These are phyloP conservation scores for Pseudois nayaur DNA, from an alignment of 2,113 vertebrate genomes.

Conservation along the genomic window DNA sequence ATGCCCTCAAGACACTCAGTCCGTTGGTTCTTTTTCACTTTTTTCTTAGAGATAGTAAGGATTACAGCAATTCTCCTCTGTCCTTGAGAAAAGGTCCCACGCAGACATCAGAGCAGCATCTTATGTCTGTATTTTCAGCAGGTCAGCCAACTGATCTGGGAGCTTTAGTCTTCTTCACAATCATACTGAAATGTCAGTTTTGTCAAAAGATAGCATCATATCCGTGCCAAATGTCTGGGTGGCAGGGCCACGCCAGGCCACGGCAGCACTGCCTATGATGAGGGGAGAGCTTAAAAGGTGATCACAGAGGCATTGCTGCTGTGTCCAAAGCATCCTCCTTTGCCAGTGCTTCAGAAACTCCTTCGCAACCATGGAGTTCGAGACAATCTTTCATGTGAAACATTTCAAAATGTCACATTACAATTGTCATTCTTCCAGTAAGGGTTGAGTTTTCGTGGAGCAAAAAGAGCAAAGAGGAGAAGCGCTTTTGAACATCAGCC, in stretches of 20 bases:
- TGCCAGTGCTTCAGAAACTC: conserved; percentile 51
- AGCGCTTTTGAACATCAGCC: conserved; percentile 43
- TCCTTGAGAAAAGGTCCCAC: conserved; percentile 23
- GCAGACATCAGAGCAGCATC: neutral
- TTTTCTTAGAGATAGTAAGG: conserved; percentile 48
- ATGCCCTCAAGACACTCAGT: conserved; percentile 51
- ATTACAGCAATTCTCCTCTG: conserved; percentile 36
- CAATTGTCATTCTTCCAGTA: conserved; percentile 47
- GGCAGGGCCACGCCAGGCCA: neutral
- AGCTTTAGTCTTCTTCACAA: conserved; percentile 34
- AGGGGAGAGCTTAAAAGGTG: conserved; percentile 23
- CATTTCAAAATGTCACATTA: conserved; percentile 65
- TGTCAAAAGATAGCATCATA: conserved; percentile 56
- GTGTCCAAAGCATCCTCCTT: conserved; percentile 5
- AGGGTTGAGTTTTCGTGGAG: conserved; percentile 37
- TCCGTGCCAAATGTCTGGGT: neutral
- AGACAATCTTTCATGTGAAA: conserved; percentile 66
- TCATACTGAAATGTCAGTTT: conserved; percentile 46
- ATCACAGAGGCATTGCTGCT: conserved; percentile 1
- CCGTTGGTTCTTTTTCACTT: conserved; percentile 41
- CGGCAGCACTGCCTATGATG: neutral
- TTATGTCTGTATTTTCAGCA: conserved; percentile 33
- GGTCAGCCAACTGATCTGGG: conserved; percentile 18
- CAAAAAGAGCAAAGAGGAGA: conserved; percentile 38
- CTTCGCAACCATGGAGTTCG: conserved; percentile 30